phyloP scores from a whole-genome alignment of 1,140 invertebrate genomes.

The Oncopodura yosiiana region DNA sequence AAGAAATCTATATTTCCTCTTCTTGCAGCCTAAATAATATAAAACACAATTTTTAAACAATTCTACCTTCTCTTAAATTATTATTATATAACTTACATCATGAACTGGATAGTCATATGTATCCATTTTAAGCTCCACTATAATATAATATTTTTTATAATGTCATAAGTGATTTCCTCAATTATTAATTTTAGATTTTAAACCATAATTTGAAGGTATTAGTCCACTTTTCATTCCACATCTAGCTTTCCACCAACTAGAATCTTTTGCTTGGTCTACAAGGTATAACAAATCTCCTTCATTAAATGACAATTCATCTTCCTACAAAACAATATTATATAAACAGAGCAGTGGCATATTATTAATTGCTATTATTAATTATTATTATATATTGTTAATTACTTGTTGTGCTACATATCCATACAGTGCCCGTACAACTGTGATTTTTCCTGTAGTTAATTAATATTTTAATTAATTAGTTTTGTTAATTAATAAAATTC shows the following conservation, averaged over 20 bases:
- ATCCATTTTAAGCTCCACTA: conserved; percentile 54
- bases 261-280: conserved; percentile 44
- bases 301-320: conserved; percentile 52
- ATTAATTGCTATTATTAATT: neutral
- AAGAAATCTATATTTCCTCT: conserved; percentile 57
- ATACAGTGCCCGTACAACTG: conserved; percentile 51
- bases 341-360: neutral
- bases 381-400: conserved; percentile 35
- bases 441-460: conserved; percentile 48
- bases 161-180: neutral
- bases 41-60: no score
- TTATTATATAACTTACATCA: no score
- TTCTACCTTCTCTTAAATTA: no score
- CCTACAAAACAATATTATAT: conserved; percentile 32
- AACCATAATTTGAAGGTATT: conserved; percentile 59
- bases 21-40: no score
- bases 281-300: conserved; percentile 61
- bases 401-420: conserved; percentile 52
- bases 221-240: conserved; percentile 51
- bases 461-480: conserved; percentile 7
- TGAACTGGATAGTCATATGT: conserved; percentile 55
- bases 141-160: conserved; percentile 26
- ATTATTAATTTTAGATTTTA: conserved; percentile 1
- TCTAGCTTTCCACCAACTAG: conserved; percentile 54
- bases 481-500: neutral